Base-by-base conservation (phyloP, 2,113 vertebrate genomes). In the Cygnus buccinator region DNA sequence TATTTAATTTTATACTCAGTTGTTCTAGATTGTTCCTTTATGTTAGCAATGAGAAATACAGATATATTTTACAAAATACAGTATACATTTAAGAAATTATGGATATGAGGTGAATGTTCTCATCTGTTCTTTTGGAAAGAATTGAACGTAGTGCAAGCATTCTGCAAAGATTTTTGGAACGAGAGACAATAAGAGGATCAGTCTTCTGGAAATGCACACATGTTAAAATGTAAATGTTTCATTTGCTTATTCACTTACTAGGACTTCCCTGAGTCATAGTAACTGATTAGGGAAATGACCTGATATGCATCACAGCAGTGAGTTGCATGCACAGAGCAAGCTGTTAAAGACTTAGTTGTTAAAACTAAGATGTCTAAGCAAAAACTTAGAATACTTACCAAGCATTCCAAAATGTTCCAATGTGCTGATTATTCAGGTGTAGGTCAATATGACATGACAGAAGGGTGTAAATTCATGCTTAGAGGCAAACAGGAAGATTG, bases 151-250 rank as follows among this genome's bases (percentile, higher is more conserved):
- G 0, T 79, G 54, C 19, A 84, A 54, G 17, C 12, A 21, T 82
- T 93, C 66, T 85, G 11, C 68, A 87, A 82, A 84, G 35, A 26
- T 63, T 3, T 28, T 58, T 21, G n/a, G 11, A 89, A 58, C 9
- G 1, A 68, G 77, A 57, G 9, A 2, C 4, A 70, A 48, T 79
- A 3, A 37, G 31, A 74, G 14, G 35, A 55, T 71, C 37, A 18
- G 26, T 77, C 31, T 73, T 77, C 52, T 63, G 39, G n/a, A 68
- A 25, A 13, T 15, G 21, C n/a, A 59, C 13, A 41, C 11, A 10
- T 35, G 33, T 0, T 0, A 65, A 73, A 80, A 72, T 55, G 5
- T 31, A 54, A 72, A 76, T n/a, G 17, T 52, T 62, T 94, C 0
- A 1, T 89, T 89, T 84, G 23, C 37, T 58, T 91, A 44, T 58